A percentile compares a stretch with the other conserved stretches of the same genome.
These are phyloP conservation scores for Callimorpha dominula DNA, from an alignment of 2,888 invertebrate genomes.

Conservation along the genomic window DNA sequence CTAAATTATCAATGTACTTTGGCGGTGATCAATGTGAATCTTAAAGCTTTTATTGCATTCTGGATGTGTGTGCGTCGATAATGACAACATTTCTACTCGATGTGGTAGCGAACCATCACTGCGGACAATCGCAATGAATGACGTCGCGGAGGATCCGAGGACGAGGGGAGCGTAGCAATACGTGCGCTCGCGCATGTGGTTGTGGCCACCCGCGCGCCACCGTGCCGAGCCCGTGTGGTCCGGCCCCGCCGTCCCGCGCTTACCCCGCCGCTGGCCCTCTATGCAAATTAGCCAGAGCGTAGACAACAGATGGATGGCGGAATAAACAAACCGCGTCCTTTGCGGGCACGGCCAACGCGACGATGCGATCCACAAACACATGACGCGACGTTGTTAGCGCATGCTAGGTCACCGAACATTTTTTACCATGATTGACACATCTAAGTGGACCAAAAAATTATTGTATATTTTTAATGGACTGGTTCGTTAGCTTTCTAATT, in stretches of 20 bases:
- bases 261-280: conserved; percentile 70
- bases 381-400: conserved; percentile 45
- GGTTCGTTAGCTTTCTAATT: conserved; percentile 23
- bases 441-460: conserved; percentile 17
- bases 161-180: conserved; percentile 66
- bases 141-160: conserved; percentile 70
- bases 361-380: conserved; percentile 21
- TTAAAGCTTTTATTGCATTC: conserved; percentile 75
- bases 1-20: conserved; percentile 66
- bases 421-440: conserved; percentile 33
- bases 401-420: conserved; percentile 21
- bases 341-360: conserved; percentile 68
- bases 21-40: conserved; percentile 66
- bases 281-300: conserved; percentile 86
- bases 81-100: conserved; percentile 84
- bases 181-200: conserved; percentile 83
- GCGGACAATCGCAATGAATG: conserved; percentile 85
- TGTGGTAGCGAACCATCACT: conserved; percentile 80
- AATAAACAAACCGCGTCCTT: conserved; percentile 85
- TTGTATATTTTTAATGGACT: conserved; percentile 4
- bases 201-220: conserved; percentile 86
- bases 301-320: conserved; percentile 87
- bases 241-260: conserved; percentile 63
- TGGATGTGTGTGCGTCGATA: conserved; percentile 78
- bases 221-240: conserved; percentile 87